Base-by-base conservation (phyloP, 2,113 vertebrate genomes). In the Erythrocercus mccallii region DNA sequence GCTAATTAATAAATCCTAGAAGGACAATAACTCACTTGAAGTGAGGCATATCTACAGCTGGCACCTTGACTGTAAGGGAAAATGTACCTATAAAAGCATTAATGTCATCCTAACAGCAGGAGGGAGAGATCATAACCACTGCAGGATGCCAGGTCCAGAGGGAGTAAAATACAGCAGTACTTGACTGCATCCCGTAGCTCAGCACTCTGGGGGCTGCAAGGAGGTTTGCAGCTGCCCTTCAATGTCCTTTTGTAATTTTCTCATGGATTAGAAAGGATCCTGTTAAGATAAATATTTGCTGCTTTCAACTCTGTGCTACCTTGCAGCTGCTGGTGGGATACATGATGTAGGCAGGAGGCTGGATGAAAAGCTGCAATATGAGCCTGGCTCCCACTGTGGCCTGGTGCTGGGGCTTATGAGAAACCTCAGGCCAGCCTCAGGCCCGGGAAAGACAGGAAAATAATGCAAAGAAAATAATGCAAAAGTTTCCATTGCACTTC, bases 1-100 rank as follows among this genome's bases (percentile, higher is more conserved):
- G 76, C 58, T 92, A 95, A 95, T 95, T 88, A 92, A 94, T 80
- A 93, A 90, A 92, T 51, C 82, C 88, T 73, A 40, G 62, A 44
- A 83, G 71, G 54, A 53, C 47, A 83, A 40, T 86, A 88, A 80
- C 33, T 95, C 86, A 58, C 71, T 80, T 38, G 80, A 72, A 86
- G 76, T 31, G 68, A 92, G 80, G 87, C 69, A 48, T 82, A 93
- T 85, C 88, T 93, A 68, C 71, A 77, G 84, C 84, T 82, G 81
- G 77, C 89, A 89, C 89, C 66, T 90, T 79, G 89, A 48, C 70
- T 82, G 35, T 54, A 65, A 51, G 48, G 70, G 73, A 84, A 81
- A 82, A 89, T 25, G 65, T 47, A 72, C 61, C 94, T 92, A 27
- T 31, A 66, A 88, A 92, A 82, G 37, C 79, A 70, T 66, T 76